Base-by-base conservation (phyloP, 2,797 vertebrate genomes). In the Pyrrhura leucotis region DNA sequence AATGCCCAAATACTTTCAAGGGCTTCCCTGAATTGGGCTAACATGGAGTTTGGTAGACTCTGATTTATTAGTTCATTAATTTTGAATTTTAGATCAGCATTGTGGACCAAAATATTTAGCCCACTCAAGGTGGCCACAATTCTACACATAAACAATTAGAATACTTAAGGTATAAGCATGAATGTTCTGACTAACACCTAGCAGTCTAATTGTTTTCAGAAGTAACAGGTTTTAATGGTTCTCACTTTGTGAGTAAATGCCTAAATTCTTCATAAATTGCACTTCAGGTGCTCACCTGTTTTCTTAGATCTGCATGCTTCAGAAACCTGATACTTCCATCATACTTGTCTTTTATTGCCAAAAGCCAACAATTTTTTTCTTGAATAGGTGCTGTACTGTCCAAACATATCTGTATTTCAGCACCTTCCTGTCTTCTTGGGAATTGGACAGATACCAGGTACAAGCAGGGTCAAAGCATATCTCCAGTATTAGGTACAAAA, bases 401-500 rank as follows among this genome's bases (percentile, higher is more conserved):
- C 28, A 42, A 56, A 12, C 10, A 22, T 47, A 69, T 69, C 50
- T 51, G 1, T 76, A 29, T 79, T 65, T 39, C 39, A 23, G 7
- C 35, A 67, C 8, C 20, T 54, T 63, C 6, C 16, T 0, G 0
- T 31, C 28, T 73, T 7, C 31, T 63, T 56, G 44, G 44, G 44
- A 61, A 92, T 61, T 48, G 77, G 37, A 42, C 18, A 69, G 25
- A 44, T 48, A 61, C 0, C 33, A 84, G 20, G 9, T 88, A 16
- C 17, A 44, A 56, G 33, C 2, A 71, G 19, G 12, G 26, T 56
- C 58, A 61, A 37, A 63, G 5, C 6, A 26, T 54, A 59, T 63
- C 20, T 51, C 19, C 31, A 54, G 2, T 51, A 62, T 58, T 62
- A 22, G 15, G 10, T 53, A 12, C 9, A 59, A 84, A 92, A 78